Conservation (phyloP, 2,797 vertebrate species). For the Petrocephalus schoutedeni region DNA sequence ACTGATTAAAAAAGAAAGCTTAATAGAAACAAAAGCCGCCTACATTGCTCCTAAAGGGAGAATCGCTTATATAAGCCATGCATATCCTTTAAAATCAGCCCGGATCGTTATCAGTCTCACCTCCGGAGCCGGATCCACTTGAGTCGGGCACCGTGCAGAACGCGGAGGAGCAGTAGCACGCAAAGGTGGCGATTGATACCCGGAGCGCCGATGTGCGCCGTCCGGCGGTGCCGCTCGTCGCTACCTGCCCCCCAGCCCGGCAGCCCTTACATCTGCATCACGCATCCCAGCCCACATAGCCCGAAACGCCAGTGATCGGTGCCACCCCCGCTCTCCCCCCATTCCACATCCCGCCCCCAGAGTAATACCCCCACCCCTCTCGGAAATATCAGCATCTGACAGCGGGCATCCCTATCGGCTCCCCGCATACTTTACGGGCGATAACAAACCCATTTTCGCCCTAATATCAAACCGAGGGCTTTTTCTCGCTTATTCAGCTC, state of each 20-base stretch:
- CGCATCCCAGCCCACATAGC: not conserved
- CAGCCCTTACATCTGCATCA: conserved; percentile 1
- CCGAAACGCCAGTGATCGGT: not conserved
- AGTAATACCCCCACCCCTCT: not conserved
- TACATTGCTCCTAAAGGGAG: not conserved
- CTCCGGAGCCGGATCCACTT: conserved; percentile 3
- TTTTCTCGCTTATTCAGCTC: not conserved
- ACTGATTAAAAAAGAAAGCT: not conserved
- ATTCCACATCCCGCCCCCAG: not conserved
- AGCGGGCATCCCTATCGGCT: not conserved
- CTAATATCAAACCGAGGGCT: not conserved
- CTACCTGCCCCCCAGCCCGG: not conserved
- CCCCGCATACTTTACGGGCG: not conserved
- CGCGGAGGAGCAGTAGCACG: not conserved
- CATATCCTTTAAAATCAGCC: not conserved
- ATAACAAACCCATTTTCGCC: not conserved
- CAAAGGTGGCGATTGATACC: not conserved
- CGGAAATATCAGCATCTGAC: not conserved
- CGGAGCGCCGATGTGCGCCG: not conserved
- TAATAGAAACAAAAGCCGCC: not conserved
- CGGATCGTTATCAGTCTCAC: conserved; percentile 2
- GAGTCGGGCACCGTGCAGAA: not conserved
- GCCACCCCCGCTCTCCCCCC: not conserved
- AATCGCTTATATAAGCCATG: not conserved
- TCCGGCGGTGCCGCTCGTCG: not conserved